Evolutionary conservation across 2,888 invertebrate species (phyloP).

Genomic region (Caenorhabditis doughertyi): DNA sequence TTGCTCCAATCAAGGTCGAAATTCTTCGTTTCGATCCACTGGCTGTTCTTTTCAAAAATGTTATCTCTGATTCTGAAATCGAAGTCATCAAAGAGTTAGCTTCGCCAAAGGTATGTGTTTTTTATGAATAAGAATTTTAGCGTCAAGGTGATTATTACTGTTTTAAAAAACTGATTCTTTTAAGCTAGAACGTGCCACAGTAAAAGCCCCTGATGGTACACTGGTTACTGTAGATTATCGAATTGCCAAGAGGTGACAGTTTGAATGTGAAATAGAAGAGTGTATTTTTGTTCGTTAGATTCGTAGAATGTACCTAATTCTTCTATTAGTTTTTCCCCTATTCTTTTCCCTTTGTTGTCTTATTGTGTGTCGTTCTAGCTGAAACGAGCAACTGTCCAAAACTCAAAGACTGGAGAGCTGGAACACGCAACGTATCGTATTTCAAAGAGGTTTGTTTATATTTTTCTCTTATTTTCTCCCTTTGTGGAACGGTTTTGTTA

Average conservation of each 20-base stretch:
- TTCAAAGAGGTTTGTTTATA: conserved; percentile 88
- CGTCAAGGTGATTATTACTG: neutral
- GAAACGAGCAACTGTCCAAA: conserved; percentile 82
- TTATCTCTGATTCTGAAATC: conserved; percentile 90
- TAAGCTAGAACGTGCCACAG: conserved; percentile 74
- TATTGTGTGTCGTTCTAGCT: conserved; percentile 73
- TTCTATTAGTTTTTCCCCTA: neutral
- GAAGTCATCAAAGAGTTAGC: conserved; percentile 91
- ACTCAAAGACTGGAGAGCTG: conserved; percentile 87
- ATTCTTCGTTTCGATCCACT: conserved; percentile 80
- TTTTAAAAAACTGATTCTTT: neutral
- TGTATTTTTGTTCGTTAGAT: conserved; percentile 1
- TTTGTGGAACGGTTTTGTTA: conserved; percentile 29
- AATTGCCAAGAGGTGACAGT: conserved; percentile 73
- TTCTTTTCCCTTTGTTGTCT: conserved; percentile 36
- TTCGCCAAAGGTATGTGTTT: conserved; percentile 88
- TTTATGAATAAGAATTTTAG: neutral
- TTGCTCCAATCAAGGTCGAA: conserved; percentile 82
- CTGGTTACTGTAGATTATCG: conserved; percentile 71
- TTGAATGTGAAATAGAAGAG: conserved; percentile 22
- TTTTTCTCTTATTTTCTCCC: conserved; percentile 11
- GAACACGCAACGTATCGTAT: conserved; percentile 96
- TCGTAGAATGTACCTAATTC: neutral
- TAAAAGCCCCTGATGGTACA: conserved; percentile 67
- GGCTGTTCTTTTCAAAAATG: conserved; percentile 79